phyloP scores from a whole-genome alignment of 2,113 vertebrate species.

The Oreochromis aureus region DNA sequence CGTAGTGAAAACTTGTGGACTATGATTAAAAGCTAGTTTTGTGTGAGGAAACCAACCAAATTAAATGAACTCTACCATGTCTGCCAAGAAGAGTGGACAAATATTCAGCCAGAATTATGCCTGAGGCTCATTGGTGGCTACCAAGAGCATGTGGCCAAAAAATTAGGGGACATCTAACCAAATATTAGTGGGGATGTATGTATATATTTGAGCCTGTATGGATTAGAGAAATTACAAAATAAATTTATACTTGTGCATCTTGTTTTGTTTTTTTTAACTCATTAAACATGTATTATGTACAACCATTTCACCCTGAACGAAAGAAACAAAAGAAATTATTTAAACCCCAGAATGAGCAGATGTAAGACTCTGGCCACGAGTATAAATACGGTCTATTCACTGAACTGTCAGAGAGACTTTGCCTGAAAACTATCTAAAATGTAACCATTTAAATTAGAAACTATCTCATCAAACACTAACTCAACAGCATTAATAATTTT shows the following conservation, averaged over 20 bases:
- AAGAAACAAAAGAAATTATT: not conserved
- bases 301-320: not conserved
- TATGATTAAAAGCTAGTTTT: not conserved
- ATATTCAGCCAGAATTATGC: not conserved
- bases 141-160: not conserved
- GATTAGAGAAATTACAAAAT: not conserved
- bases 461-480: not conserved
- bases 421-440: not conserved
- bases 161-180: rapidly evolving
- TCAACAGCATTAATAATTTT: not conserved
- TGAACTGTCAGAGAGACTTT: not conserved
- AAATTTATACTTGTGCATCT: not conserved
- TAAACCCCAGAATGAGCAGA: not conserved
- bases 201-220: not conserved
- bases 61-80: not conserved
- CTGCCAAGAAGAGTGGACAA: rapidly evolving
- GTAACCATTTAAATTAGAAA: not conserved
- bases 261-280: not conserved
- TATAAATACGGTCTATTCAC: not conserved
- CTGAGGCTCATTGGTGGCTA: not conserved
- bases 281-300: not conserved
- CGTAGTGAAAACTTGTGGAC: not conserved
- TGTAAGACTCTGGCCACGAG: rapidly evolving
- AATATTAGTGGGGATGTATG: rapidly evolving
- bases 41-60: not conserved